These are phyloP conservation scores for Thryonomys swinderianus DNA, from an alignment of 2,113 vertebrate species.

Conservation along the genomic window DNA sequence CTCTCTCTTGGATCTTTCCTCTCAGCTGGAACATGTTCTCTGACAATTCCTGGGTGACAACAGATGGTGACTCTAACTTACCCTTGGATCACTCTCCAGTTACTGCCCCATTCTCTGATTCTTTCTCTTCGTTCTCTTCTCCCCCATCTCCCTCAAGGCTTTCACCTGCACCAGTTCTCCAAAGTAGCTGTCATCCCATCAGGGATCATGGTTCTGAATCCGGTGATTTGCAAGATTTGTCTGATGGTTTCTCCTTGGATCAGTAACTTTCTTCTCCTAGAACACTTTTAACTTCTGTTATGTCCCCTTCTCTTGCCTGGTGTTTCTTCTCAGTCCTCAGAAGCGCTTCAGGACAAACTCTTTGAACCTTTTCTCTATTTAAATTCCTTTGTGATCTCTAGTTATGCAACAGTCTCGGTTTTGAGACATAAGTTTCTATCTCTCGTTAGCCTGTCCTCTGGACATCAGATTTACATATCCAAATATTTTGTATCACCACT, in stretches of 20 bases:
- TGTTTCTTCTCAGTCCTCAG: neutral
- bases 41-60: neutral
- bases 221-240: neutral
- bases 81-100: neutral
- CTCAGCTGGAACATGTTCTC: fast-evolving
- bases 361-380: neutral
- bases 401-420: neutral
- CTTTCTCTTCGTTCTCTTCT: neutral
- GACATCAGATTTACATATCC: neutral
- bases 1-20: neutral
- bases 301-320: neutral
- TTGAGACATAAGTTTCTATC: neutral
- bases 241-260: neutral
- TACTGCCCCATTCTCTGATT: neutral
- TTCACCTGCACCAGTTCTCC: neutral
- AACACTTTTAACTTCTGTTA: neutral
- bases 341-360: neutral
- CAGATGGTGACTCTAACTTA: neutral
- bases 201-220: neutral
- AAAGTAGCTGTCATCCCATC: neutral
- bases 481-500: neutral
- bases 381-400: neutral
- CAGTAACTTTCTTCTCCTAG: neutral
- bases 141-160: neutral
- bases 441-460: neutral